phyloP scores from a whole-genome alignment of 1,140 invertebrate species.

The Neoseiulus cucumeris region DNA sequence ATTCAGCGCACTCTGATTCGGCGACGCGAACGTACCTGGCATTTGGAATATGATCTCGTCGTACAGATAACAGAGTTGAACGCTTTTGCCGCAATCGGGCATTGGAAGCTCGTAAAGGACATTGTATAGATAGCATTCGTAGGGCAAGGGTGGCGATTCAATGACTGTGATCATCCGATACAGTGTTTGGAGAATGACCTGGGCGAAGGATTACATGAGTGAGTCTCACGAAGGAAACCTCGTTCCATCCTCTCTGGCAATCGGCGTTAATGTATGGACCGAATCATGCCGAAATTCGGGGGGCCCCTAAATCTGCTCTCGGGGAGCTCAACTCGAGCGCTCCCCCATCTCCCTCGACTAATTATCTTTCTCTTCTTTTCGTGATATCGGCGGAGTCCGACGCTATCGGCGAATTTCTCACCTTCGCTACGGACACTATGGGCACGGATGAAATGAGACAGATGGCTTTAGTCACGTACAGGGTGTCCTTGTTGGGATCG shows the following conservation, averaged over 20 bases:
- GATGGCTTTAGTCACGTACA: slow-evolving; percentile 87
- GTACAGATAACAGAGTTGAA: slow-evolving; percentile 45
- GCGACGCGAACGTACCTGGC: slow-evolving; percentile 27
- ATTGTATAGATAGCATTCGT: slow-evolving; percentile 88
- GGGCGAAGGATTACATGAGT: no score
- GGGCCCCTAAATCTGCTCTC: no score
- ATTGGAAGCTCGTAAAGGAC: slow-evolving; percentile 79
- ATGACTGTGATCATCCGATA: slow-evolving; percentile 41
- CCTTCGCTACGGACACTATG: slow-evolving; percentile 41
- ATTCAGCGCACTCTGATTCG: no score
- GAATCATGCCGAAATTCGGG: no score
- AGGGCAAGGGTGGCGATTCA: slow-evolving; percentile 30
- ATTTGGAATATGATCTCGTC: slow-evolving; percentile 29
- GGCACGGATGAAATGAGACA: slow-evolving; percentile 71
- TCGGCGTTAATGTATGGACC: no score
- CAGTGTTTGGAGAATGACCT: slow-evolving; percentile 58
- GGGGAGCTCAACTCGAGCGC: no score
- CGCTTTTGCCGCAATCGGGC: slow-evolving; percentile 60
- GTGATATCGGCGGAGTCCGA: no score
- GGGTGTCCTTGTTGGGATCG: slow-evolving; percentile 72
- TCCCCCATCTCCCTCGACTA: no score
- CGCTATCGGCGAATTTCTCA: slow-evolving; percentile 11
- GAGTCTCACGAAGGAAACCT: no score
- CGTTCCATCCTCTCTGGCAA: no score
- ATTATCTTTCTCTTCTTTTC: no score